Evolutionary conservation across 2,113 vertebrate genomes (phyloP), one percentile per base, ranked within the genome.

Genomic region (Calyptomena viridis): DNA sequence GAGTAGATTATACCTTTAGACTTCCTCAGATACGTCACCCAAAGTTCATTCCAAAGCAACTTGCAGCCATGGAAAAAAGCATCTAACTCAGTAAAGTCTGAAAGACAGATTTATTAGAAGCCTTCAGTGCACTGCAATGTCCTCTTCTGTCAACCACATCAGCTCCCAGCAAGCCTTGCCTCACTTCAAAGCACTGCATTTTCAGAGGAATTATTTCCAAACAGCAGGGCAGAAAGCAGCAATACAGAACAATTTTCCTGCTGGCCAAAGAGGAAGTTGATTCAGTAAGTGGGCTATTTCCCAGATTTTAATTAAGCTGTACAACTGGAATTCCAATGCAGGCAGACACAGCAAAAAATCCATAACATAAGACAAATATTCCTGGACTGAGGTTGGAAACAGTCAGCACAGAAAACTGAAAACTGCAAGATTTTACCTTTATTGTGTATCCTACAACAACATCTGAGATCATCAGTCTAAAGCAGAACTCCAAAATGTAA

Each of bases 181-280:
- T 93, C 55, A 49, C 90, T 93, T 95, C 89, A 95, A 95, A 95
- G 84, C 53, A 37, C 14, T 68, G 91, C n/a, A 88, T 63, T 91
- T 80, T 37, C 39, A 90, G 87, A 94, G 30, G 46, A 93, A 88
- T 73, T 74, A 55, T 62, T 91, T 90, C 55, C 82, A 85, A 95
- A 83, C 46, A 94, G 37, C 50, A 76, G 53, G 69, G 62, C 62
- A 93, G 71, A 95, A 73, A 93, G 42, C 66, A 84, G 37, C 24
- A 93, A 82, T 6, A 90, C 71, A 59, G 71, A 91, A 63, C 53
- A 76, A 76, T 67, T 73, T 93, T 83, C 58, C 84, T 79, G 50
- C 84, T 83, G 39, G 78, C 46, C 87, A 91, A 82, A 82, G 52
- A 91, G 81, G 81, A 95, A 92, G 52, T 22, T 68, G 42, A 82